Conservation (phyloP, 2,113 vertebrate species). For the Myotis lucifugus region DNA sequence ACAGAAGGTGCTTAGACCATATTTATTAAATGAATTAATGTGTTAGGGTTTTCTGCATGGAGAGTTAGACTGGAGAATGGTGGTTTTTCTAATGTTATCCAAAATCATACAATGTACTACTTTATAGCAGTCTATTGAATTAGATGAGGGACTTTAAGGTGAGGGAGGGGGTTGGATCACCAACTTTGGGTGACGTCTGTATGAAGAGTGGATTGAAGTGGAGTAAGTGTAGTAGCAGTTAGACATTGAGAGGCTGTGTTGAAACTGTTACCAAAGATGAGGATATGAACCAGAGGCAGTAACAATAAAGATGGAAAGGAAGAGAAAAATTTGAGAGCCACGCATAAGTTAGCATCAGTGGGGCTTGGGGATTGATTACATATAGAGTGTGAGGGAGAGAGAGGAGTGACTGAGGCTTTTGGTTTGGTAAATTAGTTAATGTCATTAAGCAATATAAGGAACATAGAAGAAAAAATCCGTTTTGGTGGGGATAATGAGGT, state of each 20-base stretch:
- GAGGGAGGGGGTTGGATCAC: not conserved
- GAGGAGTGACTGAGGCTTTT: slow-evolving; percentile 3
- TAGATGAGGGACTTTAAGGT: not conserved
- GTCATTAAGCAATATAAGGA: not conserved
- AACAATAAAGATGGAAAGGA: not conserved
- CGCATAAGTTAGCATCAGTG: not conserved
- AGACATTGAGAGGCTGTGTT: not conserved
- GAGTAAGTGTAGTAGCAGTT: not conserved
- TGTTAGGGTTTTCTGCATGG: not conserved
- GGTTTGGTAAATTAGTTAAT: not conserved
- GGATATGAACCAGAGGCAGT: not conserved
- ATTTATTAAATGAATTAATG: slow-evolving; percentile 25
- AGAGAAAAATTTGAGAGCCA: not conserved
- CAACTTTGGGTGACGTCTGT: not conserved
- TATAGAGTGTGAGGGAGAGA: not conserved
- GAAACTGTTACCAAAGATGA: slow-evolving; percentile 18
- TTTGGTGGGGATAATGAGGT: not conserved
- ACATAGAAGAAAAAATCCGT: not conserved
- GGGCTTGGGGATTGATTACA: not conserved
- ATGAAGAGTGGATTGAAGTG: not conserved
- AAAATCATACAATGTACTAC: not conserved
- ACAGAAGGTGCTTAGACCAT: not conserved
- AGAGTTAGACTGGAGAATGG: not conserved
- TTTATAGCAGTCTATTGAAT: not conserved
- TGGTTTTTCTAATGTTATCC: not conserved